Evolutionary conservation across 2,113 vertebrate genomes (phyloP).

Genomic region (Corythornis madagascariensis): DNA sequence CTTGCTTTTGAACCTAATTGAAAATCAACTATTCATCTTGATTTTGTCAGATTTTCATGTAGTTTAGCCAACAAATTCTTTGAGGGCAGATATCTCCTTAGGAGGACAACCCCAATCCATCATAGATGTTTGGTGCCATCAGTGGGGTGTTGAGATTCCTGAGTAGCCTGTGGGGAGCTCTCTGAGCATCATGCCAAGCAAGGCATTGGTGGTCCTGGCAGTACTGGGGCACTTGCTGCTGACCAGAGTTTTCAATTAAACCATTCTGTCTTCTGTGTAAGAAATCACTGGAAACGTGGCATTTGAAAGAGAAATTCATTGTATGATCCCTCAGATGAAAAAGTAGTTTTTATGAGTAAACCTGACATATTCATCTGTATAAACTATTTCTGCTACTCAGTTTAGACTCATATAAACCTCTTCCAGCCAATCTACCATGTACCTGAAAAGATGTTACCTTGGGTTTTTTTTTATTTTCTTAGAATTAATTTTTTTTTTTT

Average conservation of each 20-base stretch:
- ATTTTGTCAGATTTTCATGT: neutral
- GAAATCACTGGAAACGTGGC: neutral
- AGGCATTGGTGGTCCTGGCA: neutral
- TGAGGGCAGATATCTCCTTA: neutral
- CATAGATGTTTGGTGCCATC: neutral
- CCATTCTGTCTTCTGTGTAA: neutral
- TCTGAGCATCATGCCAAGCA: neutral
- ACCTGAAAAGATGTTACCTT: neutral
- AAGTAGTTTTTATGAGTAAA: neutral
- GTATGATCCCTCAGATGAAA: neutral
- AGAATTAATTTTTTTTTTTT: neutral
- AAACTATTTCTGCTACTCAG: neutral
- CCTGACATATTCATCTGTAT: neutral
- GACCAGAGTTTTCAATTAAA: neutral
- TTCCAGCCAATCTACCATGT: neutral
- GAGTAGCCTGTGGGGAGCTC: neutral
- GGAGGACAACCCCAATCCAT: neutral
- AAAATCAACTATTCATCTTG: neutral
- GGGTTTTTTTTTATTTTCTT: neutral
- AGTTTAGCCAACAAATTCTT: neutral
- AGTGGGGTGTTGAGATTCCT: neutral
- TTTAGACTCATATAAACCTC: neutral
- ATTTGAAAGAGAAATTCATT: neutral
- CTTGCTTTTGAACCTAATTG: neutral
- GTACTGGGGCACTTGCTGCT: neutral